These are phyloP conservation scores for Propithecus coquereli DNA, from an alignment of 2,113 vertebrate species.

Conservation along the genomic window DNA sequence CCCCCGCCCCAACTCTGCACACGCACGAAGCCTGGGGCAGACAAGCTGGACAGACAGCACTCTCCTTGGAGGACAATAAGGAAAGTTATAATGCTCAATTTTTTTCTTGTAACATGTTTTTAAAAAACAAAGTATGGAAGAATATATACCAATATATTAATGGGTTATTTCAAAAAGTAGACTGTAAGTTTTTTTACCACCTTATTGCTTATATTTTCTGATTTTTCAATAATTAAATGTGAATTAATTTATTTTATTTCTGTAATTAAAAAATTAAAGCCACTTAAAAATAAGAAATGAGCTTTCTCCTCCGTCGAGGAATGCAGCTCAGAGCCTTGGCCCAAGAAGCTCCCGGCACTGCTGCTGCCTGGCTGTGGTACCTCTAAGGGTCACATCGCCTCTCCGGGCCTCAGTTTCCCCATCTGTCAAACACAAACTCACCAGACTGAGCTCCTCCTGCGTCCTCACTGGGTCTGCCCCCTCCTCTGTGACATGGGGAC, in stretches of 20 bases:
- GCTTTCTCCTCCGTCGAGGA: neutral
- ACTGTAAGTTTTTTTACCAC: neutral
- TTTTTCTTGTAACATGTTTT: neutral
- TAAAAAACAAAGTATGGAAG: neutral
- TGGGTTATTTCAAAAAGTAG: neutral
- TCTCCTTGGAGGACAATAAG: neutral
- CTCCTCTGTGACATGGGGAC: neutral
- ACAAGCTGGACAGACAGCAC: neutral
- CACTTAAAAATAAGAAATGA: neutral
- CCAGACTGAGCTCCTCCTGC: neutral
- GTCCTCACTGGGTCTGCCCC: neutral
- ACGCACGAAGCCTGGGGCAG: neutral
- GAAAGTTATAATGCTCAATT: fast-evolving
- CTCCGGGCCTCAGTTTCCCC: neutral
- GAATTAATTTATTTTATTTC: neutral
- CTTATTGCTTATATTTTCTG: neutral
- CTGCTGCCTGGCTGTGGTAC: neutral
- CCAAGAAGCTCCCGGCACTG: neutral
- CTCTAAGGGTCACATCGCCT: neutral
- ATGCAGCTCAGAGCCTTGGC: neutral
- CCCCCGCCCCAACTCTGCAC: neutral
- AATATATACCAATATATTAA: neutral
- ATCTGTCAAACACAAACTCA: neutral
- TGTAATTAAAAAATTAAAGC: neutral
- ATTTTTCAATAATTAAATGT: slow-evolving; percentile 1